phyloP scores from a whole-genome alignment of 2,113 vertebrate genomes.

The Lethenteron reissneri region DNA sequence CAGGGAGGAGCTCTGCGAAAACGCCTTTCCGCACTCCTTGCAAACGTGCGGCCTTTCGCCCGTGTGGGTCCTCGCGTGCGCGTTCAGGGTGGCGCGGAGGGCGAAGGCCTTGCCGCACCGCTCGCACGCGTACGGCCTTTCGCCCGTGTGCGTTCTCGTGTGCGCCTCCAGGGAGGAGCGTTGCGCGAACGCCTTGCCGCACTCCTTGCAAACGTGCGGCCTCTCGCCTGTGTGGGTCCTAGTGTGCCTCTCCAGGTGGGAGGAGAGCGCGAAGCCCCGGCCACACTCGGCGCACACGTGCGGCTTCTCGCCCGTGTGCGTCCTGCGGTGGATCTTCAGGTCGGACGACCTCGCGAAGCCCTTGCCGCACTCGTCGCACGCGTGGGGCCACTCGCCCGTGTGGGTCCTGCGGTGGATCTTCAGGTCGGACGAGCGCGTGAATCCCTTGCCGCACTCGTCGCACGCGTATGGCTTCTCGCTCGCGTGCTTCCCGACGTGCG shows the following conservation, averaged over 20 bases:
- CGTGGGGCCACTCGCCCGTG: slow-evolving; percentile 17
- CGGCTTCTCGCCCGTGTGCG: slow-evolving; percentile 14
- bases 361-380: slow-evolving; percentile 19
- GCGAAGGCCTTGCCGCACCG: slow-evolving; percentile 21
- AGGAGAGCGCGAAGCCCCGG: slow-evolving; percentile 9
- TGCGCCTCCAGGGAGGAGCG: slow-evolving; percentile 19
- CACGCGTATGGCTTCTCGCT: slow-evolving; percentile 16
- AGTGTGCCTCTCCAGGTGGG: too few relatives aligned
- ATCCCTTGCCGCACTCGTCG: slow-evolving; percentile 19
- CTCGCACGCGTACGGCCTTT: slow-evolving; percentile 13
- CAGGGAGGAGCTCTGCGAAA: slow-evolving; percentile 15
- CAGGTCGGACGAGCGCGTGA: slow-evolving; percentile 14
- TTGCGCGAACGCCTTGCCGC: slow-evolving; percentile 23
- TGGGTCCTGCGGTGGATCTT: slow-evolving; percentile 20
- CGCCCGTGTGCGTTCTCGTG: slow-evolving; percentile 18
- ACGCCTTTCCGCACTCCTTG: slow-evolving; percentile 20
- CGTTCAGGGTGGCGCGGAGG: slow-evolving; percentile 19
- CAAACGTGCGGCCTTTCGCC: slow-evolving; percentile 20
- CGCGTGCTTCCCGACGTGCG: too few relatives aligned
- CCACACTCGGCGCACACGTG: slow-evolving; percentile 19
- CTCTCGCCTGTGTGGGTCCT: slow-evolving; percentile 8
- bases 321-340: slow-evolving; percentile 9
- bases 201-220: slow-evolving; percentile 21
- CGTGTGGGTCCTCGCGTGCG: slow-evolving; percentile 23
- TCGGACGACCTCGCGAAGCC: slow-evolving; percentile 13